phyloP scores from a whole-genome alignment of 2,888 invertebrate species.

The Synanthedon tipuliformis region DNA sequence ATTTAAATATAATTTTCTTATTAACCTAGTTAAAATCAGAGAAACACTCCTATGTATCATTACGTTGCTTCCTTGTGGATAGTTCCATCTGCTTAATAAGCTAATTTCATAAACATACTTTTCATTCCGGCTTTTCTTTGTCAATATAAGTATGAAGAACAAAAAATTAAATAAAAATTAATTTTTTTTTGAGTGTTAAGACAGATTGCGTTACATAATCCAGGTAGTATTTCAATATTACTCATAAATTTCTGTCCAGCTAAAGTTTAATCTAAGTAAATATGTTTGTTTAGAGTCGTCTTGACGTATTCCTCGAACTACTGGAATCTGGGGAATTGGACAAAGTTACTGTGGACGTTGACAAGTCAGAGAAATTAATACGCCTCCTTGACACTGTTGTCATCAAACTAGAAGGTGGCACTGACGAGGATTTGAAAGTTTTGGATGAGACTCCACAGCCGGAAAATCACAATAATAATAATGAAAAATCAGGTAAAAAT shows the following conservation, averaged over 20 bases:
- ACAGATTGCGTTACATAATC: no score
- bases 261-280: neutral
- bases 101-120: no score
- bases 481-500: conserved; percentile 39
- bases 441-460: conserved; percentile 75
- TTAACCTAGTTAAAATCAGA: no score
- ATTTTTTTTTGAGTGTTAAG: no score
- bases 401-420: conserved; percentile 94
- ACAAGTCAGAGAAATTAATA: conserved; percentile 84
- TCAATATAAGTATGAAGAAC: no score
- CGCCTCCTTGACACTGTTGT: conserved; percentile 95
- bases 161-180: no score
- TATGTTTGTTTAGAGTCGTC: conserved; percentile 74
- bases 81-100: no score
- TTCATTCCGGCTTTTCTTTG: no score
- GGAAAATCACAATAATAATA: conserved; percentile 25
- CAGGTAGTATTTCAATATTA: no score
- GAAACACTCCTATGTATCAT: no score
- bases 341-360: conserved; percentile 85
- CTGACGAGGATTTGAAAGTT: conserved; percentile 86
- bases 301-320: conserved; percentile 89
- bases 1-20: no score
- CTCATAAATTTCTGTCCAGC: conserved; percentile 4
- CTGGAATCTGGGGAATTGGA: conserved; percentile 80
- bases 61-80: no score